These are phyloP conservation scores for Gallirallus australis DNA, from an alignment of 2,797 vertebrate genomes.

Conservation along the genomic window DNA sequence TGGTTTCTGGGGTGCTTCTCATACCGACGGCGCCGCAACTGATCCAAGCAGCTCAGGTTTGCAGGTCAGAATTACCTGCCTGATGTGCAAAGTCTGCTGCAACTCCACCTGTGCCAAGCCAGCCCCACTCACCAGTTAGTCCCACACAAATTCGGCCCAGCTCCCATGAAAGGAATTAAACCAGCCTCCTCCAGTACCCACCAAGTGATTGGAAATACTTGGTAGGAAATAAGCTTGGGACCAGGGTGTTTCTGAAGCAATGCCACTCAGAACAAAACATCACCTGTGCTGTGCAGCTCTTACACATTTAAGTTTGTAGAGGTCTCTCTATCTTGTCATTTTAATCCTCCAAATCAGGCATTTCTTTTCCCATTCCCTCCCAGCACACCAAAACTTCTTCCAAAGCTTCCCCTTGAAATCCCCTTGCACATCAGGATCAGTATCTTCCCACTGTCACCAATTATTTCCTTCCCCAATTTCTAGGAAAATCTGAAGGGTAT, in stretches of 20 bases:
- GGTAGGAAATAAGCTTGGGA: neutral
- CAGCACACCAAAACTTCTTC: neutral
- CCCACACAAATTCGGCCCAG: neutral
- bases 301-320: neutral
- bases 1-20: neutral
- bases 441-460: neutral
- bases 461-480: neutral
- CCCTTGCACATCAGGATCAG: accelerated
- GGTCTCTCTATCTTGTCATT: neutral
- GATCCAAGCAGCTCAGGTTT: neutral
- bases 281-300: neutral
- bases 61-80: accelerated
- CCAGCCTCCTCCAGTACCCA: neutral
- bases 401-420: neutral
- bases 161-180: neutral
- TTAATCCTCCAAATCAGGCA: neutral
- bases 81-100: neutral
- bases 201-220: neutral
- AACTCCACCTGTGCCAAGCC: accelerated
- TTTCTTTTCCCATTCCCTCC: neutral
- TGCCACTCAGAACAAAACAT: neutral
- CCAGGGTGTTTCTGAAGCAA: neutral
- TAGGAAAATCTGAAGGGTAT: neutral
- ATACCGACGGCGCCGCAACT: accelerated
- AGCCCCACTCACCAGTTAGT: neutral